phyloP scores from a whole-genome alignment of 2,888 invertebrate species.

The Drosophila kuntzei region DNA sequence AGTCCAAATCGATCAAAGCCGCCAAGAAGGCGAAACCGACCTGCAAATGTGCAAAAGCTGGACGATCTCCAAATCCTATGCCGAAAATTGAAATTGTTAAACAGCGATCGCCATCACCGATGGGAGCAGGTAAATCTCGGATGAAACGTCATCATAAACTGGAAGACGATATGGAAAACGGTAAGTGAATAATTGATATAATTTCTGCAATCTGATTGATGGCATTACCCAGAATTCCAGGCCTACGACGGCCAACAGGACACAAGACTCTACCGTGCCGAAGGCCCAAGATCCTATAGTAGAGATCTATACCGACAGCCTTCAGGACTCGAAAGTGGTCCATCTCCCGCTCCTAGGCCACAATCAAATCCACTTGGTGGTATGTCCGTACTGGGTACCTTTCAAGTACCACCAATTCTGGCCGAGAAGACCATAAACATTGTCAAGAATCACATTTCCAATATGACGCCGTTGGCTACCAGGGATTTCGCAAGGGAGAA shows the following conservation, averaged over 20 bases:
- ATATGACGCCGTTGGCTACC: not conserved
- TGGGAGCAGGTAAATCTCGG: not conserved
- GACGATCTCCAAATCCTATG: not conserved
- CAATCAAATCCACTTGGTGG: not conserved
- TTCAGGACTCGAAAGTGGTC: not conserved
- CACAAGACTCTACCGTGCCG: not conserved
- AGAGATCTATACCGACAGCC: not conserved
- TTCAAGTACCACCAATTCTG: constrained; percentile 32
- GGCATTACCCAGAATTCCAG: constrained; percentile 50
- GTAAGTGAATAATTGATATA: constrained; percentile 35
- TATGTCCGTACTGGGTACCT: constrained; percentile 24
- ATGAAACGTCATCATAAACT: constrained; percentile 4
- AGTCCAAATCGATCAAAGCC: not conserved
- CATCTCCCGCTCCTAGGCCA: not conserved
- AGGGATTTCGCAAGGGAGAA: not conserved
- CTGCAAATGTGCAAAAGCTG: constrained; percentile 1
- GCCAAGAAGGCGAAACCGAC: not conserved
- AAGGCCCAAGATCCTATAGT: not conserved
- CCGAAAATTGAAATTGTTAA: not conserved
- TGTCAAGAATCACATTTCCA: constrained; percentile 33
- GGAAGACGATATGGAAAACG: constrained; percentile 30
- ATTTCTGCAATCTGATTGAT: constrained; percentile 39
- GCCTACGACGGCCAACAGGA: constrained; percentile 15
- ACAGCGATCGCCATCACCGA: not conserved
- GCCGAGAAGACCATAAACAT: constrained; percentile 29